Base-by-base conservation (phyloP, 30 jellyfish, hydroid and myxozoan species). In the Hydractinia echinata region DNA sequence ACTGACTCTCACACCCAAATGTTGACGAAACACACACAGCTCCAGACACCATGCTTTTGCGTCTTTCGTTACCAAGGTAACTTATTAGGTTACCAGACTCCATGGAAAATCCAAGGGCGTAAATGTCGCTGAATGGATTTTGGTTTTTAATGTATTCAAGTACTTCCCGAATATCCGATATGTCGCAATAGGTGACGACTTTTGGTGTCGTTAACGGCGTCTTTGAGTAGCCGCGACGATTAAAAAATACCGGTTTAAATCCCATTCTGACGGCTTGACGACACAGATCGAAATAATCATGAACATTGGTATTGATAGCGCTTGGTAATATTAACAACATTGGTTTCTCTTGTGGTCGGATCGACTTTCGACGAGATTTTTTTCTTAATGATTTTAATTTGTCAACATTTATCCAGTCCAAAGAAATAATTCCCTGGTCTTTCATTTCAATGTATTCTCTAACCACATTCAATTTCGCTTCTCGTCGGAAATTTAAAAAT, bases 21-120 rank as follows among this genome's bases (percentile, higher is more conserved):
- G 85, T 77, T 7, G 85, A 61, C 0, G 85, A 77, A 6, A 77
- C 49, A 49, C 85, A 77, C 14, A 77, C 85, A 61, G 76, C 85
- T 3, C 81, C 85, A 4, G 61, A 51, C 10, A 77, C 60, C 52
- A 15, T n/a, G 56, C 61, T 61, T 5, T 66, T 14, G 18, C 52
- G 19, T 5, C 58, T 58, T 15, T 52, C 56, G 53, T 77, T 51
- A 18, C 76, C 56, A 6, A 77, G 58, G 58, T 66, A 77, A 54
- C 76, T 77, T 0, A 77, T 66, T 7, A 77, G 76, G 55, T 77
- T 77, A 10, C 79, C 52, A 8, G 85, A 61, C 58, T 77, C 85
- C 85, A 77, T 77, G 50, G 85, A 77, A 66, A 54, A 77, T 9
- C 66, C 85, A 50, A 77, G 55, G 1, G 76, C 85, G 39, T 77